Evolutionary conservation across 35 echinoderm and acorn worm species (phyloP).

Genomic region (Eucidaris tribuloides): DNA sequence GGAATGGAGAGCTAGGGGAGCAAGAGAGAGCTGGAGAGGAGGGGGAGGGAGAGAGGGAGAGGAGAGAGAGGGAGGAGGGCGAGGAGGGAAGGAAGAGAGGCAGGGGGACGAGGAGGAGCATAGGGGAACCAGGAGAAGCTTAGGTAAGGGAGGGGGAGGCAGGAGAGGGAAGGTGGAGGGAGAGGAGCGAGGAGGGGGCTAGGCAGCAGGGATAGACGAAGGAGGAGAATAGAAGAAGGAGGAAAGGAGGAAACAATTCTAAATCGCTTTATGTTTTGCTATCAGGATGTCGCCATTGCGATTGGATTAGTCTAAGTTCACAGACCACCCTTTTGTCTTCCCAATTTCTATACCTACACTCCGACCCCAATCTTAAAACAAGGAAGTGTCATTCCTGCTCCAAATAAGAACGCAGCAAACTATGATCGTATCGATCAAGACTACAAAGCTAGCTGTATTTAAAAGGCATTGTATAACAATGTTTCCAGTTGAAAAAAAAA

Average conservation of each 20-base stretch:
- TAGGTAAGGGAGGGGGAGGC: not conserved
- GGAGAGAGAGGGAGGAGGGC: not conserved
- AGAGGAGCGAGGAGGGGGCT: not conserved
- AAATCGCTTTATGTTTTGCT: no score
- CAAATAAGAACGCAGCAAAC: no score
- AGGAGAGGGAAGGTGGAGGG: not conserved
- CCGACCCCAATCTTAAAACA: no score
- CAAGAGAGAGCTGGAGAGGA: not conserved
- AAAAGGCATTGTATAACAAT: no score
- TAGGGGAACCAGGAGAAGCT: not conserved
- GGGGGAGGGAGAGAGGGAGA: not conserved
- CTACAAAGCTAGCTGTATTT: no score
- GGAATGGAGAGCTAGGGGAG: not conserved
- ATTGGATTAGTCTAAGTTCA: no score
- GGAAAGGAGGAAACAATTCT: not conserved
- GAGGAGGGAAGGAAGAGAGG: not conserved
- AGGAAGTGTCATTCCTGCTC: no score
- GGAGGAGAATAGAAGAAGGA: not conserved
- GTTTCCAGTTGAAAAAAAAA: no score
- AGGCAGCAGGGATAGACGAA: not conserved
- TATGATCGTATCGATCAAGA: no score
- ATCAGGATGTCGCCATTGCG: no score
- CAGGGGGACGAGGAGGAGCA: not conserved
- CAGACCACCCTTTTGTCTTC: no score
- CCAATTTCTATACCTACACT: no score